Evolutionary conservation across 1,140 invertebrate genomes (phyloP).

Genomic region (Drosophila carrolli): DNA sequence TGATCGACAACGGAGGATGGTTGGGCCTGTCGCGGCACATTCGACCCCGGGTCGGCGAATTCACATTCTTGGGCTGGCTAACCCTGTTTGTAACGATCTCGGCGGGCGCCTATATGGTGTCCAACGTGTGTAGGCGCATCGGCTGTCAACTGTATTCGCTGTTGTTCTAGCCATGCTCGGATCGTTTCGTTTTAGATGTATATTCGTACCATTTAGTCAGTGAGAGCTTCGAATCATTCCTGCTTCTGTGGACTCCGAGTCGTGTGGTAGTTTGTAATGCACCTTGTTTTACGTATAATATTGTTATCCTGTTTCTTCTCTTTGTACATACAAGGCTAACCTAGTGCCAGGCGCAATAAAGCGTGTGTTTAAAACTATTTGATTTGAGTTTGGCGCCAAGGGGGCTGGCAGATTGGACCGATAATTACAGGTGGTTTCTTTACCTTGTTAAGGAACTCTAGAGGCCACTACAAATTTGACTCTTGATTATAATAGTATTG

Average conservation of each 20-base stretch:
- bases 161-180: conserved; percentile 58
- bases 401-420: not conserved
- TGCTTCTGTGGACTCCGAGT: conserved; percentile 41
- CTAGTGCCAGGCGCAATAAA: conserved; percentile 64
- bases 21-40: conserved; percentile 85
- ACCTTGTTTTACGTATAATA: conserved; percentile 64
- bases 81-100: conserved; percentile 77
- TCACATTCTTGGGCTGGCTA: conserved; percentile 80
- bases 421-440: not conserved
- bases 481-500: too few relatives aligned
- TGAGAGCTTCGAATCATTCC: conserved; percentile 71
- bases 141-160: conserved; percentile 81
- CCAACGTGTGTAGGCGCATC: conserved; percentile 75
- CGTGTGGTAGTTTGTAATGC: conserved; percentile 46
- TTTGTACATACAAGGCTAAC: conserved; percentile 66
- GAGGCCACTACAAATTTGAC: too few relatives aligned
- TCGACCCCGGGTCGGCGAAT: conserved; percentile 64
- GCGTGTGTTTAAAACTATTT: conserved; percentile 12
- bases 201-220: conserved; percentile 50
- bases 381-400: conserved; percentile 7
- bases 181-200: conserved; percentile 23
- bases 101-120: conserved; percentile 73
- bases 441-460: not conserved
- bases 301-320: conserved; percentile 64
- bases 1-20: conserved; percentile 90